phyloP scores from a whole-genome alignment of 2,113 vertebrate genomes.

The Pristiophorus japonicus region DNA sequence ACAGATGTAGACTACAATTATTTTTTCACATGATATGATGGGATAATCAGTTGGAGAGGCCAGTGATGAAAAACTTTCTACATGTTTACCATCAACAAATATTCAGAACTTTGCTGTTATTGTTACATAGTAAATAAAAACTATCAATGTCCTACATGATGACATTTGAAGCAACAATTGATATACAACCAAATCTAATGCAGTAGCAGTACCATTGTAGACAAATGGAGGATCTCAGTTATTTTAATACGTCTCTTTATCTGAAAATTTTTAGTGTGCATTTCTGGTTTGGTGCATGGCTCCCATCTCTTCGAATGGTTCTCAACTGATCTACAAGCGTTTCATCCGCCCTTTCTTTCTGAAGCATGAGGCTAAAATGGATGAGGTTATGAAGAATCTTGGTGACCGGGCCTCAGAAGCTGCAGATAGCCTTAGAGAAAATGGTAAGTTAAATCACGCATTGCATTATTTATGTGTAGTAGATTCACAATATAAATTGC shows the following conservation, averaged over 20 bases:
- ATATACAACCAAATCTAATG: not conserved
- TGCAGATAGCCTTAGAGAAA: constrained; percentile 77
- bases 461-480: not conserved
- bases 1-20: not conserved
- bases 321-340: constrained; percentile 71
- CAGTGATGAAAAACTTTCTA: no score
- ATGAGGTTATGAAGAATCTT: constrained; percentile 72
- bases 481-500: not conserved
- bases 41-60: not conserved
- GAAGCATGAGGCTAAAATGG: constrained; percentile 75
- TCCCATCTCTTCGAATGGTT: constrained; percentile 78
- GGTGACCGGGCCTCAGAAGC: constrained; percentile 84
- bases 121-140: not conserved
- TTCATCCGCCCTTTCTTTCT: constrained; percentile 86
- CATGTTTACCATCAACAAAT: no score
- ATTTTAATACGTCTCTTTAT: not conserved
- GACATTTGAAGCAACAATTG: not conserved
- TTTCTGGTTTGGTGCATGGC: constrained; percentile 97
- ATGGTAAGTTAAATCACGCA: constrained; percentile 63
- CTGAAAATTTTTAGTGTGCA: constrained; percentile 62
- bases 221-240: not conserved
- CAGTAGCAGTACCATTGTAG: not conserved
- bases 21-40: not conserved
- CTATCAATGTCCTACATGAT: not conserved
- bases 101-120: not conserved